Evolutionary conservation across 2,113 vertebrate genomes (phyloP).

Genomic region (Cottus gobio): DNA sequence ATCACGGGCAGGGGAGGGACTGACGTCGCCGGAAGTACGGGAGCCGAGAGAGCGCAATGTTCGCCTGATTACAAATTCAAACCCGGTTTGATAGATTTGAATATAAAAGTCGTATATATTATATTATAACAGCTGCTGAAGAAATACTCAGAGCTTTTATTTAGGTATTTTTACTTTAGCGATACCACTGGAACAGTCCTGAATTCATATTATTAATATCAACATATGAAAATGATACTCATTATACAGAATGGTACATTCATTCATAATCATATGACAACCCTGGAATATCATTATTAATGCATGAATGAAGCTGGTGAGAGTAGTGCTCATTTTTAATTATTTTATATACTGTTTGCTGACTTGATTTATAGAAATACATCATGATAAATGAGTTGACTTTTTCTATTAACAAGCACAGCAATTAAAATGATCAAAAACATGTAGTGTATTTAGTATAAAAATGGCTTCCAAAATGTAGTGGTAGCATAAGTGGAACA

Average conservation of each 20-base stretch:
- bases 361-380: background rate
- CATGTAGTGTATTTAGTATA: background rate
- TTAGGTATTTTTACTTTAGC: background rate
- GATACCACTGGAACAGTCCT: no score
- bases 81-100: conserved; percentile 49
- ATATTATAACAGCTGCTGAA: background rate
- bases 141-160: background rate
- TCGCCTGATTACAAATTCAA: conserved; percentile 65
- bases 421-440: no score
- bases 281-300: background rate
- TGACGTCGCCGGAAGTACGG: conserved; percentile 66
- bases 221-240: background rate
- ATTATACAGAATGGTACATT: background rate
- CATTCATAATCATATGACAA: background rate
- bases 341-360: background rate
- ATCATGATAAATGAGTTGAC: background rate
- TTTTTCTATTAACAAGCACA: background rate
- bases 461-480: background rate
- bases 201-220: background rate
- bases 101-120: no score
- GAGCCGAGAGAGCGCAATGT: conserved; percentile 2
- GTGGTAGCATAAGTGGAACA: background rate
- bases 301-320: background rate
- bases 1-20: conserved; percentile 65
- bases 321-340: background rate